Evolutionary conservation across 2,888 invertebrate genomes (phyloP).

Genomic region (Drosophila meridionalis): DNA sequence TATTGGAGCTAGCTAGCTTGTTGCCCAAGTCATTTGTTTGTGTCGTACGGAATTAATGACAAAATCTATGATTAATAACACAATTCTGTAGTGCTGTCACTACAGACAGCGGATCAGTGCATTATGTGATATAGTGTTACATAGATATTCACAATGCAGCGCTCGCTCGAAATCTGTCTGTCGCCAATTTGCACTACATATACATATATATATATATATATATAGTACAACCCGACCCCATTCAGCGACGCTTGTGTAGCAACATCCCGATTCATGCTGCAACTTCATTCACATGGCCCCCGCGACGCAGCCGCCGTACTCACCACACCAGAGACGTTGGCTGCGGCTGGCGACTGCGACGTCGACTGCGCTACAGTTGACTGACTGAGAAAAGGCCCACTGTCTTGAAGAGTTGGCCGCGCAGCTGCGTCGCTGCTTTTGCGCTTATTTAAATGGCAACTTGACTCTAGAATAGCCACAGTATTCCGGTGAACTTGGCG

Average conservation of each 20-base stretch:
- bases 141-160: slow-evolving; percentile 44
- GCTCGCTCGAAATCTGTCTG: slow-evolving; percentile 57
- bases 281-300: slow-evolving; percentile 70
- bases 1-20: slow-evolving; percentile 57
- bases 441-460: slow-evolving; percentile 84
- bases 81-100: slow-evolving; percentile 52
- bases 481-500: slow-evolving; percentile 84
- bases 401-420: slow-evolving; percentile 44
- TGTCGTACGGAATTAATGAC: neutral
- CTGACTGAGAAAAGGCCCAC: slow-evolving; percentile 66
- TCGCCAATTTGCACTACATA: slow-evolving; percentile 67
- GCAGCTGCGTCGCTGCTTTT: slow-evolving; percentile 47
- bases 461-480: slow-evolving; percentile 84
- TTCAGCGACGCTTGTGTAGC: slow-evolving; percentile 54
- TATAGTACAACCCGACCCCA: slow-evolving; percentile 51
- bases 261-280: slow-evolving; percentile 67
- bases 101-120: slow-evolving; percentile 60
- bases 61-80: slow-evolving; percentile 63
- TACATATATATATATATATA: slow-evolving; percentile 7
- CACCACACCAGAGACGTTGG: slow-evolving; percentile 38
- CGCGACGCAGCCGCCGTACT: slow-evolving; percentile 35
- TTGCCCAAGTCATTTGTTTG: slow-evolving; percentile 68
- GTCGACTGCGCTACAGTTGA: slow-evolving; percentile 65
- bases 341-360: slow-evolving; percentile 7
- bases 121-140: slow-evolving; percentile 43